Base-by-base conservation (phyloP, 2,113 vertebrate genomes). In the Corydoras sp. region DNA sequence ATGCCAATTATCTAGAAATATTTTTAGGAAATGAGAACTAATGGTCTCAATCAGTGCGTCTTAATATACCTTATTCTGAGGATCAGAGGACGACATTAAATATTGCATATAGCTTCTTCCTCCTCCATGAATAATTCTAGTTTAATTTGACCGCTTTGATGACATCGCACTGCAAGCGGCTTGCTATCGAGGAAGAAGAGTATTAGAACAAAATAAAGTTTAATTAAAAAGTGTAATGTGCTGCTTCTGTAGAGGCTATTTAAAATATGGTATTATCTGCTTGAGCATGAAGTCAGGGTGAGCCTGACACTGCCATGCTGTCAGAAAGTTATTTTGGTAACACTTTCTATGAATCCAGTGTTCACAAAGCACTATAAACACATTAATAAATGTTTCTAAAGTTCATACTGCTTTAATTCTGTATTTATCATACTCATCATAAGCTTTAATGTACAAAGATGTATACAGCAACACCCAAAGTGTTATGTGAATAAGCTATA, bases 21-120 rank as follows among this genome's bases (percentile, higher is more conserved):
- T 84, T 79, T 79, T 78, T 56, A 72, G 74, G 80, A 83, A 86
- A 84, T 63, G 78, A 84, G 80, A 80, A 74, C 70, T 80, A 78
- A 78, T 78, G 64, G 67, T 73, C 62, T 77, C 60, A 66, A 79
- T 71, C 63, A 79, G 65, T 14, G 15, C 32, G 24, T 56, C 63
- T 69, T 80, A 71, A 77, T 75, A 64, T 65, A 77, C 62, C 65
- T 58, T 77, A 68, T 74, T 73, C 18, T 10, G 9, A 69, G 68
- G 75, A 76, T 73, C 58, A 63, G 69, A 63, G 24, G 35, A 60
- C 12, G 10, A 18, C 60, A 54, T 71, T 71, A 63, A 76, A 73
- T 59, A 64, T 65, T 58, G 56, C 68, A 60, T 61, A 69, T 24
- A 3, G 62, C 48, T 76, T 53, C 59, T 76, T 61, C 9, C 63